Evolutionary conservation across 2,797 vertebrate genomes (phyloP).

Genomic region (Paratrypauchen microcephalus): DNA sequence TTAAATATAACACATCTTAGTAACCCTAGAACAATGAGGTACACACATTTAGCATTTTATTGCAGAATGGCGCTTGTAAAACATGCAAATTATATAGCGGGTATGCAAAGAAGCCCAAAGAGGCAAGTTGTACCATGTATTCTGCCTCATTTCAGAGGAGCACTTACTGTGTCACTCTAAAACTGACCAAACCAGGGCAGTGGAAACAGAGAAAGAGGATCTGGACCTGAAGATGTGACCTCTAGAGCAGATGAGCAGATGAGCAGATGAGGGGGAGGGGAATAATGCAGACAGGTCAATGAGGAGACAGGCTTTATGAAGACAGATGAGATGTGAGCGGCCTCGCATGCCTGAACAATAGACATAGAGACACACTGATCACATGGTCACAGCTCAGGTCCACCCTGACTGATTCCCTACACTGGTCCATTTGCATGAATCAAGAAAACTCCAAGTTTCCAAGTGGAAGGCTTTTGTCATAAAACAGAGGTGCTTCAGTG

Average conservation of each 20-base stretch:
- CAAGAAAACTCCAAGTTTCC: neutral
- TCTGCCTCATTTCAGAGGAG: slow-evolving; percentile 44
- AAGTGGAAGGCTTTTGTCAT: slow-evolving; percentile 7
- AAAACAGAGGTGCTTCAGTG: neutral
- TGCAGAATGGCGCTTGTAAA: slow-evolving; percentile 31
- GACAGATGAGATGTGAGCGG: slow-evolving; percentile 65
- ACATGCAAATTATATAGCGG: slow-evolving; percentile 30
- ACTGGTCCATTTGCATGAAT: slow-evolving; percentile 35
- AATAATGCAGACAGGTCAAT: slow-evolving; percentile 63
- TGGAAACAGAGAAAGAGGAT: slow-evolving; percentile 48
- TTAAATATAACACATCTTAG: neutral
- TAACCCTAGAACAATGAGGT: slow-evolving; percentile 1
- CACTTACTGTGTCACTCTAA: slow-evolving; percentile 66
- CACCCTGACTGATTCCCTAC: slow-evolving; percentile 50
- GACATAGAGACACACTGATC: slow-evolving; percentile 65
- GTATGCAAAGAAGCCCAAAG: slow-evolving; percentile 32
- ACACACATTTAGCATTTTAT: slow-evolving; percentile 8
- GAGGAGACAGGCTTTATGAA: slow-evolving; percentile 57
- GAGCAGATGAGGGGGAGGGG: slow-evolving; percentile 24
- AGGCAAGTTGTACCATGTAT: slow-evolving; percentile 46
- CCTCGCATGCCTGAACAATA: slow-evolving; percentile 51
- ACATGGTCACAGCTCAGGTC: slow-evolving; percentile 52
- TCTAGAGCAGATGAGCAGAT: slow-evolving; percentile 62
- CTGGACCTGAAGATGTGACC: slow-evolving; percentile 56
- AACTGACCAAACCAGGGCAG: slow-evolving; percentile 39